Conservation (phyloP, 2,113 vertebrate species). For the Boleophthalmus pectinirostris region DNA sequence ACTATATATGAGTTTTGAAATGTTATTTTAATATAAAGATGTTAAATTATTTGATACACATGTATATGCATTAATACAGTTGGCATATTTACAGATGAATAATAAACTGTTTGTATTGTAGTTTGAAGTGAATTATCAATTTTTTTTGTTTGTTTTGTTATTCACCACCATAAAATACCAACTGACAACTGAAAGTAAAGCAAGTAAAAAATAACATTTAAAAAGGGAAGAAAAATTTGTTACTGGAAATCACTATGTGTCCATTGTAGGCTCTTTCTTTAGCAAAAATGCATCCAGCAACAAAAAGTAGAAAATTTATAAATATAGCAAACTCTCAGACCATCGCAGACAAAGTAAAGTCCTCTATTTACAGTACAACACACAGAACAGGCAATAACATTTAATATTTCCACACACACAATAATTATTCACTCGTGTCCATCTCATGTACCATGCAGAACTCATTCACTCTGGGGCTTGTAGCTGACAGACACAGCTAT, state of each 20-base stretch:
- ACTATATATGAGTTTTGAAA: not conserved
- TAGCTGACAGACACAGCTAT: constrained; percentile 84
- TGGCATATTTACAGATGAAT: not conserved
- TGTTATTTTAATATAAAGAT: not conserved
- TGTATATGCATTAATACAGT: not conserved
- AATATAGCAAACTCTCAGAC: constrained; percentile 57
- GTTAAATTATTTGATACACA: not conserved
- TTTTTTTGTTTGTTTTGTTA: not conserved
- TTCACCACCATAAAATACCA: not conserved
- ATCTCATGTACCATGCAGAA: not conserved
- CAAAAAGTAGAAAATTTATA: constrained; percentile 53
- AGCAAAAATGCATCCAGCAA: constrained; percentile 15
- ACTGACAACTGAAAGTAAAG: not conserved
- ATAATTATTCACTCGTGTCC: constrained; percentile 17
- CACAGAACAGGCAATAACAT: constrained; percentile 41
- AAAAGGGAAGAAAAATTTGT: not conserved
- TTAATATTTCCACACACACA: constrained; percentile 16
- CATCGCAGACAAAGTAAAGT: too few relatives aligned
- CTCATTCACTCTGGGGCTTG: constrained; percentile 82
- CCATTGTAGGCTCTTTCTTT: constrained; percentile 20
- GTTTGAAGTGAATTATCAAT: not conserved
- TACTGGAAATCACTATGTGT: constrained; percentile 13
- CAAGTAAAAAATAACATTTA: not conserved
- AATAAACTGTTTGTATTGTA: not conserved
- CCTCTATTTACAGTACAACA: constrained; percentile 55